These are phyloP conservation scores for Masticophis lateralis DNA, from an alignment of 2,797 vertebrate species.

Conservation along the genomic window DNA sequence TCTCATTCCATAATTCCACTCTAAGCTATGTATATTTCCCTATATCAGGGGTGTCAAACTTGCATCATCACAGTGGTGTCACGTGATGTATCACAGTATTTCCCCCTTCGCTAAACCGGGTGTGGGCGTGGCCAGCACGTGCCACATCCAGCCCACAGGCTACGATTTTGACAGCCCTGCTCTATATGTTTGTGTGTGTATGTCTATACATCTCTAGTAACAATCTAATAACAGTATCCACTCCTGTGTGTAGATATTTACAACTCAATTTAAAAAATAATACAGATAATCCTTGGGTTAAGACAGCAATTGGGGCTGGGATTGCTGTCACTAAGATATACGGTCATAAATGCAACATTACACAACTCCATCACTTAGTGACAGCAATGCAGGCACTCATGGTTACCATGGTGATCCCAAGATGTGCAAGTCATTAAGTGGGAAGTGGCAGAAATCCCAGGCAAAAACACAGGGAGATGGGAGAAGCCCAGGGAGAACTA, in stretches of 20 bases:
- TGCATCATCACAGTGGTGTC: no score
- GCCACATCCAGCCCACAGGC: no score
- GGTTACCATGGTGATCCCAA: background rate
- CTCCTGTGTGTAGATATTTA: background rate
- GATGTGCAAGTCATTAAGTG: background rate
- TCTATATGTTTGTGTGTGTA: background rate
- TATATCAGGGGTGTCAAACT: no score
- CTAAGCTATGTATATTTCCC: background rate
- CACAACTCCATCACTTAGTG: background rate
- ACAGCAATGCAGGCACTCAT: background rate
- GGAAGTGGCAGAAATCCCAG: background rate
- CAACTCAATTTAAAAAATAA: background rate
- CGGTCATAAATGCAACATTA: background rate
- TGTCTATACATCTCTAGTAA: background rate
- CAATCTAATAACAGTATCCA: background rate
- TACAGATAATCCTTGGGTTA: background rate
- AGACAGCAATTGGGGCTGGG: background rate
- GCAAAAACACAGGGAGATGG: background rate
- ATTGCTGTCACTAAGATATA: background rate
- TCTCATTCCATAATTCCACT: background rate
- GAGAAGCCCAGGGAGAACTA: background rate
- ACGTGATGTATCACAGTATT: no score
- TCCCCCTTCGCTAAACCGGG: no score
- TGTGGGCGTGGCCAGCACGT: no score
- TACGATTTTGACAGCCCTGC: no score